phyloP scores from a whole-genome alignment of 2,888 invertebrate genomes.

The Actias luna region DNA sequence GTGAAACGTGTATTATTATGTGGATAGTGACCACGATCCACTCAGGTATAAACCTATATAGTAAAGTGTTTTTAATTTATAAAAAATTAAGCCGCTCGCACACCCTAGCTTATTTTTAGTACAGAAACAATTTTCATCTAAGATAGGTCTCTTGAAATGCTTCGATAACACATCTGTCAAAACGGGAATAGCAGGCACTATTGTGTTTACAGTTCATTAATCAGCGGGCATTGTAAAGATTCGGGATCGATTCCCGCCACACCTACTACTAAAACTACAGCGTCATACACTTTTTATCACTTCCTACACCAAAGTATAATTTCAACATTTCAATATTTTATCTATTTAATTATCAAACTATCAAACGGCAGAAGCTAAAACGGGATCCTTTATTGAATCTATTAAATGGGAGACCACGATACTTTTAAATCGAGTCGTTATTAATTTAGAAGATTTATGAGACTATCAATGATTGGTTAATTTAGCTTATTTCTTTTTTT shows the following conservation, averaged over 20 bases:
- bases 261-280: constrained; percentile 37
- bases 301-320: not conserved
- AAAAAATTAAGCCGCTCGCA: not conserved
- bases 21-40: too few relatives aligned
- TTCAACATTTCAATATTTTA: not conserved
- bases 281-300: constrained; percentile 7
- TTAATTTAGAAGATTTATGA: constrained; percentile 3
- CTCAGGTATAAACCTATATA: too few relatives aligned
- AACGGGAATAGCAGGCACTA: constrained; percentile 47
- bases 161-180: constrained; percentile 33
- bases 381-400: constrained; percentile 2
- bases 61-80: not conserved
- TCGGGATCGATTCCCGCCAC: constrained; percentile 56
- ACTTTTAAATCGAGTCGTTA: not conserved
- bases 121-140: constrained; percentile 12
- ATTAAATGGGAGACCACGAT: not conserved
- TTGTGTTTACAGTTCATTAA: constrained; percentile 79
- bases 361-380: not conserved
- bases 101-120: not conserved
- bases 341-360: not conserved
- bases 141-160: not conserved
- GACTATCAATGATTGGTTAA: not conserved
- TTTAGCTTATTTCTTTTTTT: not conserved
- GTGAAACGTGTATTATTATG: too few relatives aligned
- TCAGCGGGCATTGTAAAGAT: constrained; percentile 57